A percentile compares a stretch with the other conserved stretches of the same genome.
Evolutionary conservation across 2,113 vertebrate species (phyloP).

Genomic region (Propithecus coquereli): DNA sequence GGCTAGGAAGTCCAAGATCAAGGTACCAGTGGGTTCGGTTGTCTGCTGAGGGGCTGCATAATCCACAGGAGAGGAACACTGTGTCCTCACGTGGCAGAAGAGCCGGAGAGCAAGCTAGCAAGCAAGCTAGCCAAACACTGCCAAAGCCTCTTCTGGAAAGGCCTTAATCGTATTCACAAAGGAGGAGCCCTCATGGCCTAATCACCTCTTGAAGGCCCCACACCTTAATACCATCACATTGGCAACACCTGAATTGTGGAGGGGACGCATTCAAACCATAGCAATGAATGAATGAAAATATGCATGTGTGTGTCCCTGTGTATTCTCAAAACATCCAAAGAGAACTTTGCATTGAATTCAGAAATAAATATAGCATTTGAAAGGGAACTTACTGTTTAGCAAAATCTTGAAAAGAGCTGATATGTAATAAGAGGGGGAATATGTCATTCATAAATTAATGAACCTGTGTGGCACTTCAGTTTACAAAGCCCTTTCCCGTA

Average conservation of each 20-base stretch:
- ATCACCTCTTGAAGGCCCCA: neutral
- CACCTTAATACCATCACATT: neutral
- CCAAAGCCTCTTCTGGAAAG: neutral
- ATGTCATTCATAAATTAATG: neutral
- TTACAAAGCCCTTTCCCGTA: neutral
- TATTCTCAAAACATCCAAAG: neutral
- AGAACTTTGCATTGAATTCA: neutral
- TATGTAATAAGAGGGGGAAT: neutral
- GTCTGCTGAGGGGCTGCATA: neutral
- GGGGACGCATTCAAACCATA: neutral
- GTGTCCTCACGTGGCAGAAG: neutral
- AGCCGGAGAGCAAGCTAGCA: neutral
- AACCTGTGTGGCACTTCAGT: neutral
- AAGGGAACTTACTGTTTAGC: neutral
- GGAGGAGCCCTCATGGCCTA: neutral
- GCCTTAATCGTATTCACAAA: neutral
- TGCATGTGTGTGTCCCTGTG: too few relatives aligned
- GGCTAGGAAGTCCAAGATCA: neutral
- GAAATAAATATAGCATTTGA: neutral
- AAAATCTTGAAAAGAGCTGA: neutral
- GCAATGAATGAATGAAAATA: neutral
- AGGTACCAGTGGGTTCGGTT: neutral
- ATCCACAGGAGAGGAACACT: neutral
- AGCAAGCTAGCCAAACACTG: neutral
- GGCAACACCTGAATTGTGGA: neutral